These are phyloP conservation scores for Agapornis roseicollis DNA, from an alignment of 2,113 vertebrate genomes.

Conservation along the genomic window DNA sequence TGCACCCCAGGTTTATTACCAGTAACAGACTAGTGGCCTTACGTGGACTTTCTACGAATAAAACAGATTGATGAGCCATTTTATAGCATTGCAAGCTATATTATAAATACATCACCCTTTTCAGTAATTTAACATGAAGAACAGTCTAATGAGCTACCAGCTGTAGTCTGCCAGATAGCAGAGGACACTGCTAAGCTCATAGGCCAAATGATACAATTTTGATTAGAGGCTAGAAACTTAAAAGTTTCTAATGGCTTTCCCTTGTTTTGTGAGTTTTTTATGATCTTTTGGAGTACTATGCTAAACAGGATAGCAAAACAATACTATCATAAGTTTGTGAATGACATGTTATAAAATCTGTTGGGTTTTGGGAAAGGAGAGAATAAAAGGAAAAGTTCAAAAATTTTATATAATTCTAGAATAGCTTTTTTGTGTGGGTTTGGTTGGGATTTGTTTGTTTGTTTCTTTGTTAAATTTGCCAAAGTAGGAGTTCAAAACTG, in stretches of 20 bases:
- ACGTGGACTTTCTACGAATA: slow-evolving; percentile 78
- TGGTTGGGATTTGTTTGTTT: background rate
- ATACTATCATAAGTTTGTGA: background rate
- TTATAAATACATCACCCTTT: slow-evolving; percentile 80
- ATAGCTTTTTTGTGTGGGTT: background rate
- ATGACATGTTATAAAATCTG: background rate
- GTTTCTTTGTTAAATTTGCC: background rate
- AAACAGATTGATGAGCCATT: slow-evolving; percentile 83
- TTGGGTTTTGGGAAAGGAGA: background rate
- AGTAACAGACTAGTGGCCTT: slow-evolving; percentile 79
- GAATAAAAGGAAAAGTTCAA: background rate
- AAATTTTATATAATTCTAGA: background rate
- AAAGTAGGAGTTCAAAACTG: background rate
- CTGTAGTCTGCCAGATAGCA: slow-evolving; percentile 35
- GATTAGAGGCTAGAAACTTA: slow-evolving; percentile 35
- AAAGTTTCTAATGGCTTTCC: background rate
- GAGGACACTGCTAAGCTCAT: slow-evolving; percentile 31
- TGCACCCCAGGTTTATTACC: slow-evolving; percentile 77
- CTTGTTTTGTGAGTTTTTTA: slow-evolving; percentile 36
- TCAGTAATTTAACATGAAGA: slow-evolving; percentile 77
- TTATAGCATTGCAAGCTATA: slow-evolving; percentile 76
- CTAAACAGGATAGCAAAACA: slow-evolving; percentile 10
- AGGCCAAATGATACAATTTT: slow-evolving; percentile 19
- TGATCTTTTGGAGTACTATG: background rate
- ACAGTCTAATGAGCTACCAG: slow-evolving; percentile 71